phyloP scores from a whole-genome alignment of 2,113 vertebrate genomes.

The Caranx melampygus region DNA sequence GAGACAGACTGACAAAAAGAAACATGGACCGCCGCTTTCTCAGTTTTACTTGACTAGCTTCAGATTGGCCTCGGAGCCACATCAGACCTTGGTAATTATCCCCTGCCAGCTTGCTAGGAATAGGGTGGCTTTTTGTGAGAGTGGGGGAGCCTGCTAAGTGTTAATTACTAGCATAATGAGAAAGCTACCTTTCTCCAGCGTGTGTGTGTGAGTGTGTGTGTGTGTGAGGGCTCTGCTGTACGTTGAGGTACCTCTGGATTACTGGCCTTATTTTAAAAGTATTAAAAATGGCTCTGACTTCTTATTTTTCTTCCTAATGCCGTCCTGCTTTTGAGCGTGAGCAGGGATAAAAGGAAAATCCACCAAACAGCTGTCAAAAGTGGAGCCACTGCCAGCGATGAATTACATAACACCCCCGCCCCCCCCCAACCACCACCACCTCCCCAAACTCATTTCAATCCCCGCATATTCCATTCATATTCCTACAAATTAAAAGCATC shows the following conservation, averaged over 20 bases:
- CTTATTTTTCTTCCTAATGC: slow-evolving; percentile 20
- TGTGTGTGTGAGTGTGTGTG: slow-evolving; percentile 2
- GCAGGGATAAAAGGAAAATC: slow-evolving; percentile 60
- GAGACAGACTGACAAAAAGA: slow-evolving; percentile 53
- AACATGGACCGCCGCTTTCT: slow-evolving; percentile 43
- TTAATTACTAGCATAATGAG: slow-evolving; percentile 64
- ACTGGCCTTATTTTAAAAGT: slow-evolving; percentile 18
- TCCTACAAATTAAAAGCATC: slow-evolving; percentile 41
- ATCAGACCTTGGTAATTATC: slow-evolving; percentile 67
- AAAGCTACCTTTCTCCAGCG: slow-evolving; percentile 33
- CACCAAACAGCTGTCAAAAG: slow-evolving; percentile 66
- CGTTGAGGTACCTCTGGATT: slow-evolving; percentile 36
- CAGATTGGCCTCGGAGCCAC: slow-evolving; percentile 55
- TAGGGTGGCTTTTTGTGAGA: slow-evolving; percentile 43
- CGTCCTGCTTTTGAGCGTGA: slow-evolving; percentile 24
- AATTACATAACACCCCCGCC: slow-evolving; percentile 52
- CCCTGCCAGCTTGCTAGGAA: slow-evolving; percentile 60
- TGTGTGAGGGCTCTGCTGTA: background rate
- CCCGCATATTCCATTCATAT: slow-evolving; percentile 48
- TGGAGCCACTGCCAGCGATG: slow-evolving; percentile 43
- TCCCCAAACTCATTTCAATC: slow-evolving; percentile 42
- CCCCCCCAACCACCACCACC: no score
- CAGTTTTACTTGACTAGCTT: slow-evolving; percentile 48
- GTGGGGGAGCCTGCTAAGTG: slow-evolving; percentile 53
- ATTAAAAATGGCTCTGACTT: slow-evolving; percentile 26